Evolutionary conservation across 2,797 vertebrate species (phyloP).

Genomic region (Scyliorhinus canicula): DNA sequence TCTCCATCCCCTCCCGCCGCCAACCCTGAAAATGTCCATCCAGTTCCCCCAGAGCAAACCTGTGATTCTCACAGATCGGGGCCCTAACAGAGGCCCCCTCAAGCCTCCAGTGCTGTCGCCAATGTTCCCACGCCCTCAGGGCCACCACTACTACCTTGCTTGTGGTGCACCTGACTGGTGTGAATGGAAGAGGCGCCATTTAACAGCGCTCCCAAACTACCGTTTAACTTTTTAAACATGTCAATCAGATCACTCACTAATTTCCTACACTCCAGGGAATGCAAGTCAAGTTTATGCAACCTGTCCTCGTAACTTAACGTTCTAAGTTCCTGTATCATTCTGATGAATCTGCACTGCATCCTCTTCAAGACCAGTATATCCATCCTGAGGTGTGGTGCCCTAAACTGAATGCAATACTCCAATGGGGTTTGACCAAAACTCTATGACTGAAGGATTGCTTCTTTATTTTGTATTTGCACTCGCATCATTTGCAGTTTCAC

Average conservation of each 20-base stretch:
- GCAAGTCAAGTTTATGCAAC: background rate
- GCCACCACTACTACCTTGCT: no score
- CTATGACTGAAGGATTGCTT: background rate
- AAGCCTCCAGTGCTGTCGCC: no score
- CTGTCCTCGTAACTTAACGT: background rate
- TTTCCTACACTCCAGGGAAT: background rate
- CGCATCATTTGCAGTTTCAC: background rate
- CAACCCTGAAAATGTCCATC: no score
- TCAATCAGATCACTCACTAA: background rate
- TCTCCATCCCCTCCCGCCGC: no score
- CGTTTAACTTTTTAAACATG: background rate
- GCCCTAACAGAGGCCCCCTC: no score
- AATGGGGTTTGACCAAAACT: background rate
- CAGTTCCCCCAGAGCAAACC: no score
- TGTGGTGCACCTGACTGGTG: no score
- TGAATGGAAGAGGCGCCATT: no score
- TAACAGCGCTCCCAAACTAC: no score
- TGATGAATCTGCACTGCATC: background rate
- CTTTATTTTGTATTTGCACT: background rate
- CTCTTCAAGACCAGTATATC: background rate
- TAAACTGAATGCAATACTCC: background rate
- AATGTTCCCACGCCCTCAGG: no score
- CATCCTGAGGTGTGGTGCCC: background rate
- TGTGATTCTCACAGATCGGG: no score
- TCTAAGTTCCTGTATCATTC: background rate